These are phyloP conservation scores for Sinocyclocheilus anshuiensis DNA, from an alignment of 2,113 vertebrate genomes.

Conservation along the genomic window DNA sequence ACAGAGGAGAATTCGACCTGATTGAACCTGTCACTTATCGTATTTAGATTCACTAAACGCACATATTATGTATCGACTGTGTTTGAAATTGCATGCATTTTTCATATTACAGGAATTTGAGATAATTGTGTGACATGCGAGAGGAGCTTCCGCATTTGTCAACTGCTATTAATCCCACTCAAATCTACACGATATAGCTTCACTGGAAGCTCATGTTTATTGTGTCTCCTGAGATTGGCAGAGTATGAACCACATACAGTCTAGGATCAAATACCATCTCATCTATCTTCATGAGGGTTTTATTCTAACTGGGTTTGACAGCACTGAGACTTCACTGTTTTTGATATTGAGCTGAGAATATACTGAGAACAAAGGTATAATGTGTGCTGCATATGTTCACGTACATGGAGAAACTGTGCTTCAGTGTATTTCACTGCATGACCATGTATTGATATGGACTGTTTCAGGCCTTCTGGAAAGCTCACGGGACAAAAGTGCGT, in stretches of 20 bases:
- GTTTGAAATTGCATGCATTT: conserved; percentile 37
- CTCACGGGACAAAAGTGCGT: not conserved
- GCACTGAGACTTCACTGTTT: conserved; percentile 26
- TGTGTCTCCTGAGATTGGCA: conserved; percentile 23
- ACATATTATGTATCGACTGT: conserved; percentile 12
- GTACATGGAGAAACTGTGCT: not conserved
- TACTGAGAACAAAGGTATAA: conserved; percentile 24
- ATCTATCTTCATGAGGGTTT: conserved; percentile 38
- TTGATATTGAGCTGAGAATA: conserved; percentile 13
- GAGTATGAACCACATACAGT: conserved; percentile 20
- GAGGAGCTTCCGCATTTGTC: conserved; percentile 1
- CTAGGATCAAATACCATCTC: conserved; percentile 34
- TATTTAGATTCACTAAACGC: conserved; percentile 29
- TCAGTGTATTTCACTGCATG: conserved; percentile 1
- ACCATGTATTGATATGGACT: not conserved
- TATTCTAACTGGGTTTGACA: conserved; percentile 29
- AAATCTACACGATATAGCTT: not conserved
- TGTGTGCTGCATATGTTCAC: not conserved
- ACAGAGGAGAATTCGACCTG: conserved; percentile 23
- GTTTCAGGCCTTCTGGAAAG: not conserved
- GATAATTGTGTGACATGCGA: conserved; percentile 13
- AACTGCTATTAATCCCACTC: conserved; percentile 14
- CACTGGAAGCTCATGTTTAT: conserved; percentile 20
- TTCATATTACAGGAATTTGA: conserved; percentile 25
- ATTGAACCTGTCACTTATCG: conserved; percentile 50